Evolutionary conservation across 2,888 invertebrate genomes (phyloP), one percentile per base, ranked within the genome.

Genomic region (Brachypalpus laphriformis): DNA sequence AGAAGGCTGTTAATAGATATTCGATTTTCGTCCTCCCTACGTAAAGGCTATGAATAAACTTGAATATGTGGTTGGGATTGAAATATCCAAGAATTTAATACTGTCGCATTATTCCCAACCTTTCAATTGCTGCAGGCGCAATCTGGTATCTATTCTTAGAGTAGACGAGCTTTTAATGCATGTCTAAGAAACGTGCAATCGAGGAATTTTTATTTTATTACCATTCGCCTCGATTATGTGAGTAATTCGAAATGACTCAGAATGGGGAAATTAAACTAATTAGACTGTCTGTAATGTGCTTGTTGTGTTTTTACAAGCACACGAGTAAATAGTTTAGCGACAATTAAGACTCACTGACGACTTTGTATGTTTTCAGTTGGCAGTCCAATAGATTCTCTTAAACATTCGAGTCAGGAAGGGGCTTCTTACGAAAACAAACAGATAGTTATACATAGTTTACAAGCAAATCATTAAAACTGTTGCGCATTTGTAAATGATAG

Each of bases 81-180:
- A 34, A 31, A 63, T 37, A 47, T 47, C 7, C 7, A 14, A 40
- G 49, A 72, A 71, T 56, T 63, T 20, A 76, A 34, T 56, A 63
- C 28, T 76, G 81, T 16, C 81, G 81, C 76, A 68, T 68, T 75
- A 68, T 61, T 37, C 61, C 37, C 34, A 76, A 68, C 61, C 68
- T 68, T 61, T 81, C 28, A 22, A 49, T 56, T 40, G 37, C 75
- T 70, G 68, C 56, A 63, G 51, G 61, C 68, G 37, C 14, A 56
- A 31, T 57, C 11, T 18, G 9, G n/a, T 4, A 42, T n/a, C 47
- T 76, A 63, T 81, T 81, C 8, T 63, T 75, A 70, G 54, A 40
- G 6, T 54, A 61, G 80, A 45, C 42, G 16, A 45, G n/a, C 65
- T 49, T 63, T 71, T 45, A 42, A 42, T 49, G 37, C 40, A 40